These are phyloP conservation scores for Nemopilema nomurai DNA, from an alignment of 30 jellyfish, hydroid and myxozoan genomes.

Conservation along the genomic window DNA sequence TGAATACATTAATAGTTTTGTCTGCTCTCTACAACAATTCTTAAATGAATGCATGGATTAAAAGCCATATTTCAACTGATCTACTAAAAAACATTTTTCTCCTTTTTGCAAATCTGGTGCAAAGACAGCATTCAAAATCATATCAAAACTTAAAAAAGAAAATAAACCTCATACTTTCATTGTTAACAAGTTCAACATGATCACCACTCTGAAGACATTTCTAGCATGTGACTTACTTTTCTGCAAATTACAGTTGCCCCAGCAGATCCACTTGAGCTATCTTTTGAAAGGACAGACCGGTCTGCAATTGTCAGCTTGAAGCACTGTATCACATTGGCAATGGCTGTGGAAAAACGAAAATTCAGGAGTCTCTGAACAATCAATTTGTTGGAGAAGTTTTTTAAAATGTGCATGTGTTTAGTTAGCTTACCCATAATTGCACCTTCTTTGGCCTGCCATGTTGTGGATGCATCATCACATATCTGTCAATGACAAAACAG, in stretches of 20 bases:
- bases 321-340: conserved; percentile 25
- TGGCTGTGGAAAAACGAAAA: conserved; percentile 5
- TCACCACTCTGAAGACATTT: too few species aligned
- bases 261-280: not conserved
- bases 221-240: conserved; percentile 1
- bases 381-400: not conserved
- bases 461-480: conserved; percentile 42
- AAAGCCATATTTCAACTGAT: too few species aligned
- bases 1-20: not conserved
- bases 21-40: not conserved
- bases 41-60: too few species aligned
- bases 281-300: conserved; percentile 4
- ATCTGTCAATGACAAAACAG: conserved; percentile 26
- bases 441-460: conserved; percentile 93
- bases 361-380: not conserved
- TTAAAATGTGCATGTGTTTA: not conserved
- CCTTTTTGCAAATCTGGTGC: too few species aligned
- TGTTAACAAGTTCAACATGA: not conserved
- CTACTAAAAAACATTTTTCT: too few species aligned
- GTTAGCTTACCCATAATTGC: conserved; percentile 69
- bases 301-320: conserved; percentile 44
- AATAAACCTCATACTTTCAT: not conserved
- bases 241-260: conserved; percentile 27
- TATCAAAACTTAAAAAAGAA: not conserved
- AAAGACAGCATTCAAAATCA: too few species aligned